Base-by-base conservation (phyloP, 2,888 invertebrate species). In the Apamea epomidion region DNA sequence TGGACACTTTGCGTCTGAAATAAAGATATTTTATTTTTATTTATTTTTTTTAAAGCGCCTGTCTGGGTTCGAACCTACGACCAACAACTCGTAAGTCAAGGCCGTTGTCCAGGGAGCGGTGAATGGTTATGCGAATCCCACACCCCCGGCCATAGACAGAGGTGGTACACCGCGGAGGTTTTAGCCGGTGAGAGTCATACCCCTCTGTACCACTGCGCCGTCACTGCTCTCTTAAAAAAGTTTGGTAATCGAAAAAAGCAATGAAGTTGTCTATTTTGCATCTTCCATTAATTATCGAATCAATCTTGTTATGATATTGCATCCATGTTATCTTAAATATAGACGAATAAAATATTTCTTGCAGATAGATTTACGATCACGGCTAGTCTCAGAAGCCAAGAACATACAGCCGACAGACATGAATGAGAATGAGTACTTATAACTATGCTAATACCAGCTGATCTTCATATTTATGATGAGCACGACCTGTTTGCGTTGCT, bases 391-490 rank as follows among this genome's bases (percentile, higher is more conserved):
- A n/a, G 18, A 73, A 58, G 18, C 10, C 42, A 10, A 37, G 37
- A 62, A 75, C n/a, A 10, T n/a, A 71, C 51, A 48, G 25, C 0
- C 4, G 12, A 45, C 21, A 68, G 67, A 32, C 32, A 60, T 81
- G 68, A 51, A 81, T 82, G n/a, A 37, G 25, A 81, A 81, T 82
- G 76, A 82, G 51, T 67, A 45, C 16, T 67, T 60, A 68, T 76
- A 51, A 54, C 60, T 82, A 82, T 82, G 82, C 21, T 62, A 62
- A 80, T 74, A 60, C 8, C 14, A 51, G n/a, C n/a, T 82, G 60
- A 81, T 82, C 37, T 60, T 51, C n/a, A 51, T 81, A 32, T 82
- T 68, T 75, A 81, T 81, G 67, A 76, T 10, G 16, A 60, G 51
- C 60, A 58, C 58, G n/a, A 32, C 8, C 12, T 60, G 51, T 48